Percentiles rank a stretch among this genome's conserved stretches.
These are phyloP conservation scores for Cossypha niveicapilla DNA, from an alignment of 2,797 vertebrate species.

Conservation along the genomic window DNA sequence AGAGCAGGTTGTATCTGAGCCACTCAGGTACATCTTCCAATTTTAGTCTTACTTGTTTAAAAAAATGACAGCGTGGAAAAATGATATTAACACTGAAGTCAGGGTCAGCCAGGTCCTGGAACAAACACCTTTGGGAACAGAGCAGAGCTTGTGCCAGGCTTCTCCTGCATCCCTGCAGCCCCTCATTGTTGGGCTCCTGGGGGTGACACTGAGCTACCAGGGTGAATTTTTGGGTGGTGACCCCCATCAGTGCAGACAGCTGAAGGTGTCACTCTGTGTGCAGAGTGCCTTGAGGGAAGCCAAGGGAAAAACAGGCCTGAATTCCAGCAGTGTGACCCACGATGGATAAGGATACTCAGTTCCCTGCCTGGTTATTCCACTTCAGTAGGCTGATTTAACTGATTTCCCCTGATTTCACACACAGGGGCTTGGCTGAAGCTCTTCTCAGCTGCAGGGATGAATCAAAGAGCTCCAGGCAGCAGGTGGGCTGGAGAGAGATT, in stretches of 20 bases:
- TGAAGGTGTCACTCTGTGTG: background rate
- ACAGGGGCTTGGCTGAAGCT: background rate
- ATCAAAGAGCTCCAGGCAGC: background rate
- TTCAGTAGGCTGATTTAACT: background rate
- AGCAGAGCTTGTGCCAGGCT: background rate
- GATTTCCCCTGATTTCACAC: background rate
- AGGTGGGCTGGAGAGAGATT: background rate
- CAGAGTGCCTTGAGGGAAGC: background rate
- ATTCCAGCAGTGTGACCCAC: rapidly evolving
- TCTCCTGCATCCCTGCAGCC: background rate
- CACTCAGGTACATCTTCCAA: rapidly evolving
- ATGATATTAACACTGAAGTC: background rate
- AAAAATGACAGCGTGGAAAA: background rate
- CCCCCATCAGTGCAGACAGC: background rate
- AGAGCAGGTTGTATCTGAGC: background rate
- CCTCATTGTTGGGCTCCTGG: background rate
- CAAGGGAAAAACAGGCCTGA: background rate
- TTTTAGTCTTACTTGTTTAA: background rate
- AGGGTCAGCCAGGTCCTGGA: background rate
- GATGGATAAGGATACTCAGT: background rate
- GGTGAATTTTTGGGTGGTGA: background rate
- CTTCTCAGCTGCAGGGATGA: background rate
- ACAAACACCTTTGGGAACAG: background rate
- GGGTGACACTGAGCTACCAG: background rate
- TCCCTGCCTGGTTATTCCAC: background rate